Evolutionary conservation across 2,888 invertebrate genomes (phyloP), one percentile per base, ranked within the genome.

Genomic region (Noctua fimbriata): DNA sequence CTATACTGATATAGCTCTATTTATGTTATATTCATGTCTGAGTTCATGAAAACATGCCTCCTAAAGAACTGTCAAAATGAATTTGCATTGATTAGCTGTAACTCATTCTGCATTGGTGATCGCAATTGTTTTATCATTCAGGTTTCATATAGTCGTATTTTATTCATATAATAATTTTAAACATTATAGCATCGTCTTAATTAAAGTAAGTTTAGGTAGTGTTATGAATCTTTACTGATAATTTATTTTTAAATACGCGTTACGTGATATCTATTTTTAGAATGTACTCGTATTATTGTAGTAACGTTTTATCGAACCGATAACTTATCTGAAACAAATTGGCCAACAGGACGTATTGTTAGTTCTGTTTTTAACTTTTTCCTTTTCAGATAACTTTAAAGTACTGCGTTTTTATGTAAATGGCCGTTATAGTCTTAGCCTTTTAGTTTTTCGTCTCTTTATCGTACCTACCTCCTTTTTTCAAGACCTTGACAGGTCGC

Each of bases 281-380:
- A 84, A 83, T 16, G 16, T 3, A 36, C 36, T 36, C 36, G 4
- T 36, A 60, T 66, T 76, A 63, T 60, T 72, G n/a, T 60, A 58
- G 18, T 55, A 32, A 47, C 18, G 9, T 24, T 32, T 73, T 81
- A 83, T 76, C 81, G 16, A 71, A 3, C 1, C 4, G 83, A 84
- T 84, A 81, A 21, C 16, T 36, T 81, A 84, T 81, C 85, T 52
- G 6, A 41, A 47, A 5, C n/a, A 32, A 76, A 69, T 58, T 76
- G 69, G 76, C 18, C 28, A 41, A 55, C 60, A n/a, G 28, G n/a
- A 28, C 52, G 36, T 44, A 18, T 49, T n/a, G n/a, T 36, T 24
- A 2, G 18, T 24, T 41, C 7, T 44, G 16, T 41, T 63, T 49
- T 52, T 1, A 58, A 69, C 16, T 72, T 82, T 81, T 82, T 78